These are phyloP conservation scores for Phytoseiulus persimilis DNA, from an alignment of 2,888 invertebrate genomes.

Conservation along the genomic window DNA sequence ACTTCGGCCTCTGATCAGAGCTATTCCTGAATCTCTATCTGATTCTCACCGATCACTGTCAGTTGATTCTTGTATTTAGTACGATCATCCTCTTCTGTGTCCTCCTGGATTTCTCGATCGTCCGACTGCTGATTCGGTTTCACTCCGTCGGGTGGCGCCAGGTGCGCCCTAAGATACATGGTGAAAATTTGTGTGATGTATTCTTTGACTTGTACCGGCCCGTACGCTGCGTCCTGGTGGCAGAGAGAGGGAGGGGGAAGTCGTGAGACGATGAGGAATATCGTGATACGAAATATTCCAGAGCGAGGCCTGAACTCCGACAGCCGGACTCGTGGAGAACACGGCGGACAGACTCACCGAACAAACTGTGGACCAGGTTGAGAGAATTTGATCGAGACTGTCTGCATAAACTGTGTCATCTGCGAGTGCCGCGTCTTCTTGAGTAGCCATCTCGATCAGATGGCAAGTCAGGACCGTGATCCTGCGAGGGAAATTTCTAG, in stretches of 20 bases:
- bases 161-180: slow-evolving; percentile 67
- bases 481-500: slow-evolving; percentile 56
- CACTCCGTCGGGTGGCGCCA: slow-evolving; percentile 70
- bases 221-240: slow-evolving; percentile 47
- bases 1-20: no score
- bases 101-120: slow-evolving; percentile 56
- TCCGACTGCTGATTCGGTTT: slow-evolving; percentile 50
- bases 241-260: slow-evolving; percentile 46
- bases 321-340: no score
- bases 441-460: slow-evolving; percentile 60
- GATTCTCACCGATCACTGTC: slow-evolving; percentile 59
- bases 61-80: slow-evolving; percentile 64
- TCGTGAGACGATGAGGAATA: no score
- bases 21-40: no score
- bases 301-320: no score
- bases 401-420: slow-evolving; percentile 58
- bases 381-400: slow-evolving; percentile 62
- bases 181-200: slow-evolving; percentile 59
- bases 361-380: slow-evolving; percentile 60
- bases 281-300: no score
- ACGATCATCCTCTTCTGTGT: slow-evolving; percentile 61
- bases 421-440: slow-evolving; percentile 56
- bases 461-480: slow-evolving; percentile 59
- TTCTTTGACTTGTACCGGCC: slow-evolving; percentile 46
- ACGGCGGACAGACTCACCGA: slow-evolving; percentile 45